Evolutionary conservation across 1,140 invertebrate species (phyloP), one percentile per base, ranked within the genome.

Genomic region (Drosophila paulistorum): DNA sequence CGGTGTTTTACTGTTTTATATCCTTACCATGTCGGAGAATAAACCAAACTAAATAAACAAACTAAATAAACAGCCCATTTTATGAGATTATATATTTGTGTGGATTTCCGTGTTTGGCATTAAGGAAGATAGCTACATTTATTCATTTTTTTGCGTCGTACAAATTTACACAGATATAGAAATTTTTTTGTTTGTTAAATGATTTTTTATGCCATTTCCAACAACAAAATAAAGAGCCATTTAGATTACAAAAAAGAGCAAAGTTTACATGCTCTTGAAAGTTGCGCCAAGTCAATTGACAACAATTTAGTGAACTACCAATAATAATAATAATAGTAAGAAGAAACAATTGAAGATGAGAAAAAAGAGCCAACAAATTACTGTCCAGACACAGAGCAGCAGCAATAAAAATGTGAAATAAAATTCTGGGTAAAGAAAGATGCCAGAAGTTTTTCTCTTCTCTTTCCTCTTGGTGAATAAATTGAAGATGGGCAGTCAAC

Each of bases 281-380:
- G 67, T 80, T 79, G 77, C 66, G 63, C 66, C 67, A 80, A 80
- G 63, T 80, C 77, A 80, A 80, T 80, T 80, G 77, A 80, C 77
- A 77, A 77, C 75, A 80, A 79, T 79, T 80, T 80, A 80, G 71
- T 57, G 77, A 71, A 80, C 67, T 65, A 62, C 77, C 77, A 76
- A 80, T 75, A 80, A 80, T 23, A 17, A 20, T 11, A 11, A 3
- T 3, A n/a, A 23, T 4, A 51, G 7, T 14, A n/a, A 7, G 0
- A 14, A n/a, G 13, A 41, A 13, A 42, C 14, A 11, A 30, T 30
- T 30, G 0, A 30, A 42, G 13, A 42, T 13, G 11, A 42, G n/a
- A n/a, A 42, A 42, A 42, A n/a, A 7, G n/a, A 45, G 14, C 14
- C 42, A 45, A 45, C 42, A 59, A 39, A 39, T 37, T 37, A 59